Conservation (phyloP, 2,888 invertebrate species). For the Chironomus tentans region DNA sequence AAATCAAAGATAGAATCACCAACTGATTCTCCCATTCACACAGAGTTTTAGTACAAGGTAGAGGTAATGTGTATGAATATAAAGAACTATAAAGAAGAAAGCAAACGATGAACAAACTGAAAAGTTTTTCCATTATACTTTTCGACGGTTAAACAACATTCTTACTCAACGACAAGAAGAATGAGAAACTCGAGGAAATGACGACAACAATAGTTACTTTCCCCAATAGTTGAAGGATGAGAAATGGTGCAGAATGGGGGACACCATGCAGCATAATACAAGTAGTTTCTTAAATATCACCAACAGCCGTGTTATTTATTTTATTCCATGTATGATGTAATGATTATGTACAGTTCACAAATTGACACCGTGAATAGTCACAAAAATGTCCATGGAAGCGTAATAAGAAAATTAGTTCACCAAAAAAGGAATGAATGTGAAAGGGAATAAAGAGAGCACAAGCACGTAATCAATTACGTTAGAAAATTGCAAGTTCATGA, state of each 20-base stretch:
- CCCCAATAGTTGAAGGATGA: neutral
- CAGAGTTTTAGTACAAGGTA: too few species aligned
- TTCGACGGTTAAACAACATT: slow-evolving; percentile 23
- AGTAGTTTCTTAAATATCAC: neutral
- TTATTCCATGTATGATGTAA: neutral
- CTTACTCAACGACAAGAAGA: neutral
- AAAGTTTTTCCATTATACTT: slow-evolving; percentile 24
- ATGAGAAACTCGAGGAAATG: neutral
- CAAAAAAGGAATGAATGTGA: neutral
- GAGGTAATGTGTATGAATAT: neutral
- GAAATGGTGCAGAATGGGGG: neutral
- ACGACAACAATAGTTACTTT: neutral
- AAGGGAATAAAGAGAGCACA: neutral
- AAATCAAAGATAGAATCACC: neutral
- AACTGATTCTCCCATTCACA: neutral
- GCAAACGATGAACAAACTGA: neutral
- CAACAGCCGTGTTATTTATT: neutral
- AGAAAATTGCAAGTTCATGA: slow-evolving; percentile 26
- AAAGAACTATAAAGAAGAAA: neutral
- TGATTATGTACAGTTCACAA: slow-evolving; percentile 3
- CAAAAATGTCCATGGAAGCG: slow-evolving; percentile 2
- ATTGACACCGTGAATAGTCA: slow-evolving; percentile 11
- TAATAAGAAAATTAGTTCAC: slow-evolving; percentile 21
- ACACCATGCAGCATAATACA: neutral
- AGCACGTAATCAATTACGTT: slow-evolving; percentile 24